Percentiles rank a stretch among this genome's conserved stretches.
Evolutionary conservation across 2,113 vertebrate genomes (phyloP).

Genomic region (Bubalus kerabau): DNA sequence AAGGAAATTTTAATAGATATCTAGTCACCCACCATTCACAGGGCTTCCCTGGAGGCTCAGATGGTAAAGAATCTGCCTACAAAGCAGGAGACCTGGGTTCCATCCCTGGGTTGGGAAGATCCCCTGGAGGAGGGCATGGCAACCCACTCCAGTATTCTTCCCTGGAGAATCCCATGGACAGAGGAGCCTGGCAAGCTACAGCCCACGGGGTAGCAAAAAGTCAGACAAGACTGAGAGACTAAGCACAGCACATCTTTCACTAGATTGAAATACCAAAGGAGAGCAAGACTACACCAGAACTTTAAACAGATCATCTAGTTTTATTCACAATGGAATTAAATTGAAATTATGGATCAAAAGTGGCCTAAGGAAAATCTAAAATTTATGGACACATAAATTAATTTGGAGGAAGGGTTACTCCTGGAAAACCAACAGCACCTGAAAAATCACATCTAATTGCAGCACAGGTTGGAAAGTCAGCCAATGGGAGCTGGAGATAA

Average conservation of each 20-base stretch:
- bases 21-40: neutral
- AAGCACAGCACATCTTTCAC: neutral
- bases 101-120: neutral
- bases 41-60: neutral
- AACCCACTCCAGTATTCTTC: neutral
- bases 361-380: neutral
- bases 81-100: neutral
- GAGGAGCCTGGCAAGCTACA: neutral
- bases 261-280: neutral
- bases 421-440: neutral
- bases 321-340: slow-evolving; percentile 14
- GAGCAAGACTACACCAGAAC: neutral
- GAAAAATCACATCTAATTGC: neutral
- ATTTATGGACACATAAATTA: neutral
- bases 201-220: neutral
- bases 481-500: neutral
- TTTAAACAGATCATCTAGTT: neutral
- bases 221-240: fast-evolving
- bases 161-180: neutral
- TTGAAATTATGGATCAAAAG: slow-evolving; percentile 21
- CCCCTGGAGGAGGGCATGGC: neutral
- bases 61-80: neutral
- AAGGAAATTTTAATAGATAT: slow-evolving; percentile 6
- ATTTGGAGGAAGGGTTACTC: neutral
- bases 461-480: neutral